phyloP scores from a whole-genome alignment of 2,888 invertebrate genomes.

The Hyppa rectilinea region DNA sequence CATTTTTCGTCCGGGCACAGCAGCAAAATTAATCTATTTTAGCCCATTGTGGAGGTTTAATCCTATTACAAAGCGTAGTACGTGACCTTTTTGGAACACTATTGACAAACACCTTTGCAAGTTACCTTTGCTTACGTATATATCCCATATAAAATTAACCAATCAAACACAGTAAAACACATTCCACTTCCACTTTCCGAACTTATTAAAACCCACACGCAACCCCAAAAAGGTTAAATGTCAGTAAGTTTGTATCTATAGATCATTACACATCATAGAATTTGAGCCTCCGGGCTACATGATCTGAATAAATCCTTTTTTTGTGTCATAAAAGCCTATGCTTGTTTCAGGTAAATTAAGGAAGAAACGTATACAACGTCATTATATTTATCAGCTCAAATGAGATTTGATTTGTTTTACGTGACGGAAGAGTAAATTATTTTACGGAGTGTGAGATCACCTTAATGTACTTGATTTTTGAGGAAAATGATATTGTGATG shows the following conservation, averaged over 20 bases:
- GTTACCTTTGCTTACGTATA: neutral
- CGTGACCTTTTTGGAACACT: neutral
- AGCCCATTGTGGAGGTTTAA: neutral
- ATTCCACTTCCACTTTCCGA: neutral
- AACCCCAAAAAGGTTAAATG: neutral
- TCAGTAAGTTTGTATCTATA: constrained; percentile 12
- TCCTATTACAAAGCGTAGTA: neutral
- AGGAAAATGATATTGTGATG: neutral
- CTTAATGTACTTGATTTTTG: neutral
- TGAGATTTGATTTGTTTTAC: neutral
- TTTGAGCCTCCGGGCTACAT: constrained; percentile 11
- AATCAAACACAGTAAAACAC: neutral
- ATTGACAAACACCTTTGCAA: neutral
- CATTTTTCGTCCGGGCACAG: neutral
- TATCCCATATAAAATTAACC: neutral
- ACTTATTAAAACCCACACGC: constrained; percentile 4
- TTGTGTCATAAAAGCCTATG: neutral
- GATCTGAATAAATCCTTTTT: constrained; percentile 17
- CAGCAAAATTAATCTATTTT: neutral
- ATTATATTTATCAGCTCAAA: neutral
- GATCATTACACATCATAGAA: constrained; percentile 33
- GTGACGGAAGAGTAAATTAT: neutral
- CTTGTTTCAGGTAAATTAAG: constrained; percentile 1
- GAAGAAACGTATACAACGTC: no score
- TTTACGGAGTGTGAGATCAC: neutral